Evolutionary conservation across 1,140 invertebrate genomes (phyloP).

Genomic region (Pachypeltis micranthus): DNA sequence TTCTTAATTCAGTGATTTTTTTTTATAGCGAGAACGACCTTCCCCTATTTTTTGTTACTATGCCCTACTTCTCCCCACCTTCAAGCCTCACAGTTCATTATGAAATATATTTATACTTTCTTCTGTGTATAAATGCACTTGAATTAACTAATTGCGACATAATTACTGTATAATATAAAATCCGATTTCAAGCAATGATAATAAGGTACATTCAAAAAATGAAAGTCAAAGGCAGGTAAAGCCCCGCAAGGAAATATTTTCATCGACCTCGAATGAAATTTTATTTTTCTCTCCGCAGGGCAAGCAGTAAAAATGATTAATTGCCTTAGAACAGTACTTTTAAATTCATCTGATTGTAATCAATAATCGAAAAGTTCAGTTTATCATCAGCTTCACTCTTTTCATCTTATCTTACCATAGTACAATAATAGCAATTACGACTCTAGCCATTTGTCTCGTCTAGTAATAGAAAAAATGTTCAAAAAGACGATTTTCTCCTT

Average conservation of each 20-base stretch:
- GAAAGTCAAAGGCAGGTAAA: too few relatives aligned
- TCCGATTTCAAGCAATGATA: not conserved
- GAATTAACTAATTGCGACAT: not conserved
- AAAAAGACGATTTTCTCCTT: conserved; percentile 1
- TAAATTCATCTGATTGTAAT: not conserved
- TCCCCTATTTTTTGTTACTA: not conserved
- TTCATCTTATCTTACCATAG: not conserved
- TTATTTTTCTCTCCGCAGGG: not conserved
- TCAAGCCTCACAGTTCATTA: not conserved
- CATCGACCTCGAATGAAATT: not conserved
- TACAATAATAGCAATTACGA: not conserved
- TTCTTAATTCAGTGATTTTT: not conserved
- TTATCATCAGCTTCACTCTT: not conserved
- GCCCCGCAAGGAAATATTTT: not conserved
- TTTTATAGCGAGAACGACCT: not conserved
- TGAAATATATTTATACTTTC: not conserved
- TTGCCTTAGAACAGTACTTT: not conserved
- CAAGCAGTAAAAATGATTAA: conserved; percentile 3
- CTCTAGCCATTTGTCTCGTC: conserved; percentile 1
- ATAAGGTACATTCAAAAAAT: not conserved
- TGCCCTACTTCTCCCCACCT: too few relatives aligned
- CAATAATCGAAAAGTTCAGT: not conserved
- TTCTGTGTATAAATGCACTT: conserved; percentile 1
- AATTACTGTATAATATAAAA: not conserved
- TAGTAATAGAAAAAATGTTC: conserved; percentile 1